A percentile compares a stretch with the other conserved stretches of the same genome.
Evolutionary conservation across 2,113 vertebrate species (phyloP).

Genomic region (Arenaria interpres): DNA sequence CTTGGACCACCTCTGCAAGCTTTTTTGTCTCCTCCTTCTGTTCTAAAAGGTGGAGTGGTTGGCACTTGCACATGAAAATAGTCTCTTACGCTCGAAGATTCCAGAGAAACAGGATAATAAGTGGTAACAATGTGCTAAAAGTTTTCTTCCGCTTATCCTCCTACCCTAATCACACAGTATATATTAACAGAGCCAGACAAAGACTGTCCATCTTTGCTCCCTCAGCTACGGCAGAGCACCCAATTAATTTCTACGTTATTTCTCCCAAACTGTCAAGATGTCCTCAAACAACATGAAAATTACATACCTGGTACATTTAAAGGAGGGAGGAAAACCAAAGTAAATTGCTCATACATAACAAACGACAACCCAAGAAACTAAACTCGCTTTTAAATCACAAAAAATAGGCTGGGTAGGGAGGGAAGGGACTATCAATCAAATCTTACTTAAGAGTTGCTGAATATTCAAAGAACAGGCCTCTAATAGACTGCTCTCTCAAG

Average conservation of each 20-base stretch:
- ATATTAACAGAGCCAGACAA: not conserved
- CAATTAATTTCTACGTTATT: not conserved
- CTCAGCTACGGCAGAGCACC: not conserved
- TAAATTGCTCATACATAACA: not conserved
- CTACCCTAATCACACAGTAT: not conserved
- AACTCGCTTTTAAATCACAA: not conserved
- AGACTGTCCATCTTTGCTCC: not conserved
- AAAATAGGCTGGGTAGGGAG: slow-evolving; percentile 37
- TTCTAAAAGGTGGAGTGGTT: not conserved
- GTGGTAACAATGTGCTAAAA: not conserved
- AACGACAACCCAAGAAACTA: slow-evolving; percentile 25
- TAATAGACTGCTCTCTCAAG: slow-evolving; percentile 42
- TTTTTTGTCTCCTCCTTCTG: not conserved
- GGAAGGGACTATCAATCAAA: slow-evolving; percentile 57
- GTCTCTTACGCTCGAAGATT: not conserved
- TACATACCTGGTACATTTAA: not conserved
- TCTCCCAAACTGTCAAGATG: slow-evolving; percentile 14
- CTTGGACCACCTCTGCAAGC: not conserved
- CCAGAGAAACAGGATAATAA: not conserved
- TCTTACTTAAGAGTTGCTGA: not conserved
- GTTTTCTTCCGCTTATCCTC: not conserved
- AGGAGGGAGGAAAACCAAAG: slow-evolving; percentile 1
- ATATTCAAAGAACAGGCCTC: slow-evolving; percentile 56
- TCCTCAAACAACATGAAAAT: slow-evolving; percentile 31
- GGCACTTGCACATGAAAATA: not conserved